Percentiles rank a stretch among this genome's conserved stretches.
phyloP scores from a whole-genome alignment of 2,113 vertebrate species.

The Malaclemys terrapin region DNA sequence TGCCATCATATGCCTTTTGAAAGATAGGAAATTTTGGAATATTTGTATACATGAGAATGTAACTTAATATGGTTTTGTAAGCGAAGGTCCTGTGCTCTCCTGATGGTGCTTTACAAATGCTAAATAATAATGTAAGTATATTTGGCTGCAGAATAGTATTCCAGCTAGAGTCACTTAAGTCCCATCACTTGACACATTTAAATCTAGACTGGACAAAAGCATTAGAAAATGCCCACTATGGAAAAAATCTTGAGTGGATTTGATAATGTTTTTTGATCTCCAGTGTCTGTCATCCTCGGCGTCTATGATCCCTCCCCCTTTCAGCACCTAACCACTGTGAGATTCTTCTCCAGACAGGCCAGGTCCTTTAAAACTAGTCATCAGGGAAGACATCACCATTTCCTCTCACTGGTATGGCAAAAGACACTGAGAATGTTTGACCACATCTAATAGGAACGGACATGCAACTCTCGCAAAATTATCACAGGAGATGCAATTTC shows the following conservation, averaged over 20 bases:
- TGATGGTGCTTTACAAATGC: neutral
- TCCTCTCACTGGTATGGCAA: neutral
- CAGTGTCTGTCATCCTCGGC: neutral
- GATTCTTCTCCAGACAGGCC: neutral
- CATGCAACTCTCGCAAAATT: no score
- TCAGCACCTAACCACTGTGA: neutral
- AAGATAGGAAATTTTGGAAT: neutral
- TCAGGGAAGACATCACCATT: neutral
- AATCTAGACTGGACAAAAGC: neutral
- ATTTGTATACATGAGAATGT: neutral
- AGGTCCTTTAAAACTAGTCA: neutral
- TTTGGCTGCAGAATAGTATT: neutral
- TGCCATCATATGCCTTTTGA: neutral
- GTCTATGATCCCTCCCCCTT: neutral
- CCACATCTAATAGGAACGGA: neutral
- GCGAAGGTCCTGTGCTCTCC: neutral
- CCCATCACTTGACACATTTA: neutral
- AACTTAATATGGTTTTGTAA: neutral
- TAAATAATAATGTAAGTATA: neutral
- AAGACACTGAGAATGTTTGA: neutral
- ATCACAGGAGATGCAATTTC: no score
- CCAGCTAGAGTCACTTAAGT: neutral
- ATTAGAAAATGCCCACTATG: neutral
- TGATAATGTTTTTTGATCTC: neutral
- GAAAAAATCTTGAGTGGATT: neutral